phyloP scores from a whole-genome alignment of 2,888 invertebrate species.

The Carcina quercana region DNA sequence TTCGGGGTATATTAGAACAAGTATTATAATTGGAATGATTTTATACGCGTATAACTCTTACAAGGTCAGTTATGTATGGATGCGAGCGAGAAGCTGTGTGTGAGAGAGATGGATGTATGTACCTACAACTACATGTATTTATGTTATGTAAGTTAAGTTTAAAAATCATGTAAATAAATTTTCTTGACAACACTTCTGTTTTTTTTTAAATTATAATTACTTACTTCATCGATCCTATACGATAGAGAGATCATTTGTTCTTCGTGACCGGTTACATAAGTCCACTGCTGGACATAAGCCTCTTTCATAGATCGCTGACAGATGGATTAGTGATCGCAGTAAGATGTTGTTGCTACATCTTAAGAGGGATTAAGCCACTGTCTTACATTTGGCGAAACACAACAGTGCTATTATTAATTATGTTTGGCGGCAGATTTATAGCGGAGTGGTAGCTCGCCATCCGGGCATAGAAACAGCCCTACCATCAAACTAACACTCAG shows the following conservation, averaged over 20 bases:
- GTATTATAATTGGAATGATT: constrained; percentile 10
- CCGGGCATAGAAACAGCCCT: too few relatives aligned
- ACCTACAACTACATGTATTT: constrained; percentile 31
- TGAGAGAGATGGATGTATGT: constrained; percentile 8
- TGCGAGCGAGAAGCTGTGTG: constrained; percentile 5
- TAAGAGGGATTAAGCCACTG: too few relatives aligned
- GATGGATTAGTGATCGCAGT: too few relatives aligned
- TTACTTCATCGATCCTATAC: too few relatives aligned
- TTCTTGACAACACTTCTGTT: constrained; percentile 24
- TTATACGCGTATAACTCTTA: not conserved
- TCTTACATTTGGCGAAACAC: too few relatives aligned
- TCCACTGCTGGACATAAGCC: not conserved
- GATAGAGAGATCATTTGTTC: too few relatives aligned
- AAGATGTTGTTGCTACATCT: too few relatives aligned
- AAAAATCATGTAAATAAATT: constrained; percentile 61
- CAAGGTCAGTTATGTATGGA: not conserved
- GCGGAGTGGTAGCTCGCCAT: too few relatives aligned
- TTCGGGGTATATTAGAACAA: constrained; percentile 16
- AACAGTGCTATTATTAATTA: too few relatives aligned
- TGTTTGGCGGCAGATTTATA: too few relatives aligned
- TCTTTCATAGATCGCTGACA: not conserved
- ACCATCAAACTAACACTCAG: too few relatives aligned
- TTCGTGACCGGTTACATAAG: too few relatives aligned
- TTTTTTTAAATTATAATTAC: not conserved
- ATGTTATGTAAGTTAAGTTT: constrained; percentile 45